A percentile compares a stretch with the other conserved stretches of the same genome.
These are phyloP conservation scores for Whitmania pigra DNA, from an alignment of 1,140 invertebrate genomes.

Conservation along the genomic window DNA sequence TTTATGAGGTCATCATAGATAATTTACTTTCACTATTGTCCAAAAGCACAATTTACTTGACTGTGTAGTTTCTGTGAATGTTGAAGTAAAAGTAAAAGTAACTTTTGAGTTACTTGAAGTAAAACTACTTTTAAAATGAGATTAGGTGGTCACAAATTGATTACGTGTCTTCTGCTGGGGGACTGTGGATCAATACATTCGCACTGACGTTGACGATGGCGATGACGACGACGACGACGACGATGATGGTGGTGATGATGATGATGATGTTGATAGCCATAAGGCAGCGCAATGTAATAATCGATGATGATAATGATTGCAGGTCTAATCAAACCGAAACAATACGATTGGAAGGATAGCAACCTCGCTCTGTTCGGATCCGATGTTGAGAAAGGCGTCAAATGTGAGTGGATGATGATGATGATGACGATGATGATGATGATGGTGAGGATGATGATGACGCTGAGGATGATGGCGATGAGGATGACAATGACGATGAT, in stretches of 20 bases:
- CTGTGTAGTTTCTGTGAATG: too few species aligned
- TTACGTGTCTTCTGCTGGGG: too few species aligned
- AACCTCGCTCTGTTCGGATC: constrained; percentile 38
- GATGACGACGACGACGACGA: not conserved
- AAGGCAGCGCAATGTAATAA: too few species aligned
- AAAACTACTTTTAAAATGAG: too few species aligned
- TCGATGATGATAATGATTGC: not conserved
- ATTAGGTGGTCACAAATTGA: too few species aligned
- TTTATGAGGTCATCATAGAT: too few species aligned
- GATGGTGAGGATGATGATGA: constrained; percentile 23
- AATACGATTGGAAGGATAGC: constrained; percentile 21
- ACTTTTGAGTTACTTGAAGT: too few species aligned
- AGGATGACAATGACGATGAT: constrained; percentile 10
- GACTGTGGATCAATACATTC: too few species aligned
- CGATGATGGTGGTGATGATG: not conserved
- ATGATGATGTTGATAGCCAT: not conserved
- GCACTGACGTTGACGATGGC: too few species aligned
- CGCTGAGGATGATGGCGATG: constrained; percentile 15
- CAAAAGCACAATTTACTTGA: too few species aligned
- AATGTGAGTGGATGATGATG: constrained; percentile 26
- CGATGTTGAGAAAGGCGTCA: constrained; percentile 32
- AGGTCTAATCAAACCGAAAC: constrained; percentile 18
- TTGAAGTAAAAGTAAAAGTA: too few species aligned
- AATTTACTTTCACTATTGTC: too few species aligned
- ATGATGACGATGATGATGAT: constrained; percentile 24